Evolutionary conservation across 2,888 invertebrate species (phyloP), one percentile per base, ranked within the genome.

Genomic region (Diaphora mendica): DNA sequence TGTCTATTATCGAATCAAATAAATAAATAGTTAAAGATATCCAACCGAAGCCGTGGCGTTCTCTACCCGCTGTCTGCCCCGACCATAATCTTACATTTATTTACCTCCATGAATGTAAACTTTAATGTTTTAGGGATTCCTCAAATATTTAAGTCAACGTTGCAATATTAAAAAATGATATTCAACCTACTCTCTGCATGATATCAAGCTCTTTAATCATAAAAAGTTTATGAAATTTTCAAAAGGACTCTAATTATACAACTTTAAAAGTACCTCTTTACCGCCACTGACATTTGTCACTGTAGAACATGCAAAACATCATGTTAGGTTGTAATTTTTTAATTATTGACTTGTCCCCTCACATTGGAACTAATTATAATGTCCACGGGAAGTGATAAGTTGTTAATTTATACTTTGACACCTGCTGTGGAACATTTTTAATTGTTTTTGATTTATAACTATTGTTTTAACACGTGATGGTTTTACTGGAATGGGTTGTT

Each of bases 351-450:
- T 79, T 74, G 55, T 68, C 75, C 78, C 86, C 85, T 83, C 82
- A 81, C 78, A 82, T 77, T 71, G 33, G 72, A 64, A 72, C 81
- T 88, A 90, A 88, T 79, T 75, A 70, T 55, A 74, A 77, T 59
- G 73, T 79, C 74, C 74, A 86, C 88, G 88, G 93, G 92, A 93
- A 91, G 93, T 88, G 94, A 91, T 91, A 94, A 94, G 82, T 92
- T 89, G 94, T 80, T 94, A 95, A 95, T 95, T 91, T 89, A 83
- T 86, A 90, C 84, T 88, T 88, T 90, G 90, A 91, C 95, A 95
- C 93, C 94, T 95, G 94, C 89, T 65, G 62, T 26, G 23, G 51
- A 75, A 66, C 33, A 11, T 69, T 77, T 76, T 70, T 77, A 76
- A 77, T 77, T 44, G 68, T 64, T 69, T 76, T 77, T 77, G 70